phyloP scores from a whole-genome alignment of 2,888 invertebrate genomes.

The Malthinus flaveolus region DNA sequence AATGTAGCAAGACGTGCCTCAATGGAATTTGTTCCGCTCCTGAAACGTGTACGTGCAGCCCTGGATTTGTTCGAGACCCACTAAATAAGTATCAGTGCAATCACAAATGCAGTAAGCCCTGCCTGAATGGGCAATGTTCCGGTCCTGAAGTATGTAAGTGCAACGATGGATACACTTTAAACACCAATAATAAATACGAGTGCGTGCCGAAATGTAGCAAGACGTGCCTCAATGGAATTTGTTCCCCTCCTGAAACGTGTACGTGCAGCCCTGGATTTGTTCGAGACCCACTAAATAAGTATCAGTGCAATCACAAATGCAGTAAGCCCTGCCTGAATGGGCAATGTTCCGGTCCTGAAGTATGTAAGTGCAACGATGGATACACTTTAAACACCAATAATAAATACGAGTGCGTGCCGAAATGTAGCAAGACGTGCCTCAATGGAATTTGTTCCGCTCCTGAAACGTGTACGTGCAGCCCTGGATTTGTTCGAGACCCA shows the following conservation, averaged over 20 bases:
- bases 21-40: constrained; percentile 55
- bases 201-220: constrained; percentile 48
- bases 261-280: constrained; percentile 34
- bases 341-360: constrained; percentile 41
- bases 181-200: constrained; percentile 20
- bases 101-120: constrained; percentile 29
- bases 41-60: constrained; percentile 33
- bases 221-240: constrained; percentile 41
- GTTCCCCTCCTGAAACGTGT: constrained; percentile 33
- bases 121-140: constrained; percentile 30
- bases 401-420: constrained; percentile 31
- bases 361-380: constrained; percentile 38
- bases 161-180: constrained; percentile 6
- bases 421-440: constrained; percentile 37
- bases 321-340: constrained; percentile 47
- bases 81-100: constrained; percentile 32
- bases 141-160: constrained; percentile 28
- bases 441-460: constrained; percentile 49
- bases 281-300: constrained; percentile 23
- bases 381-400: constrained; percentile 28
- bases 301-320: constrained; percentile 34
- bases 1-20: constrained; percentile 41
- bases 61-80: constrained; percentile 12
- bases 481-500: constrained; percentile 58
- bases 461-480: constrained; percentile 54